These are phyloP conservation scores for Sphaerodactylus townsendi DNA, from an alignment of 2,113 vertebrate species.

Conservation along the genomic window DNA sequence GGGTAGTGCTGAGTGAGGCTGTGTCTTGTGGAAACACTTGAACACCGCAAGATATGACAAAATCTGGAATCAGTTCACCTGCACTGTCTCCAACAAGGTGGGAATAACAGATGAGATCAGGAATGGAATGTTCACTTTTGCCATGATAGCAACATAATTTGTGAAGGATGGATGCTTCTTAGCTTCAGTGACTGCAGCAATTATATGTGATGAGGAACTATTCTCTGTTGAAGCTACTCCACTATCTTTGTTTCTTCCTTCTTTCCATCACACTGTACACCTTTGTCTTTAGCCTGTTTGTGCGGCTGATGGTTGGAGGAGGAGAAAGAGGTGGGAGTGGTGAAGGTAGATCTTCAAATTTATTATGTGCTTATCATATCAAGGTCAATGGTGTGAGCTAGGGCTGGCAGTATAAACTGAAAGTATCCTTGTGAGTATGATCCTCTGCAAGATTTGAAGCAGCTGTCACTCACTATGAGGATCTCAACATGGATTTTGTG, in stretches of 20 bases:
- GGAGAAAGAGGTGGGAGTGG: conserved; percentile 92
- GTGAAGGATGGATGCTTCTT: too few species aligned
- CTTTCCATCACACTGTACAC: conserved; percentile 97
- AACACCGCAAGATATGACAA: conserved; percentile 97
- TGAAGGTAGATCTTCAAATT: conserved; percentile 95
- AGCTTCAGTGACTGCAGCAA: conserved; percentile 94
- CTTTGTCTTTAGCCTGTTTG: conserved; percentile 96
- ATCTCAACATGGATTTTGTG: too few species aligned
- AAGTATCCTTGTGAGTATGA: conserved; percentile 98
- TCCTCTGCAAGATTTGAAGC: too few species aligned
- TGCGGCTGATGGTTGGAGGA: conserved; percentile 89
- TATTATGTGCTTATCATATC: conserved; percentile 93
- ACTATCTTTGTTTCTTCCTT: conserved; percentile 98
- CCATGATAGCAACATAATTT: too few species aligned
- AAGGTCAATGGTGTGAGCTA: conserved; percentile 97
- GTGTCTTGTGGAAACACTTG: conserved; percentile 98
- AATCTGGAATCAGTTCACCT: conserved; percentile 99
- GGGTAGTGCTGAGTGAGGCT: conserved; percentile 97
- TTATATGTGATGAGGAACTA: conserved; percentile 97
- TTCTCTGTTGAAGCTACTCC: conserved; percentile 96
- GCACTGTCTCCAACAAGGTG: too few species aligned
- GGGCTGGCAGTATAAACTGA: conserved; percentile 98
- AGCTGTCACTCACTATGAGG: too few species aligned
- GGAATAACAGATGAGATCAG: too few species aligned
- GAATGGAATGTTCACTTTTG: too few species aligned